phyloP scores from a whole-genome alignment of 2,888 invertebrate species.

The Rotaria socialis region DNA sequence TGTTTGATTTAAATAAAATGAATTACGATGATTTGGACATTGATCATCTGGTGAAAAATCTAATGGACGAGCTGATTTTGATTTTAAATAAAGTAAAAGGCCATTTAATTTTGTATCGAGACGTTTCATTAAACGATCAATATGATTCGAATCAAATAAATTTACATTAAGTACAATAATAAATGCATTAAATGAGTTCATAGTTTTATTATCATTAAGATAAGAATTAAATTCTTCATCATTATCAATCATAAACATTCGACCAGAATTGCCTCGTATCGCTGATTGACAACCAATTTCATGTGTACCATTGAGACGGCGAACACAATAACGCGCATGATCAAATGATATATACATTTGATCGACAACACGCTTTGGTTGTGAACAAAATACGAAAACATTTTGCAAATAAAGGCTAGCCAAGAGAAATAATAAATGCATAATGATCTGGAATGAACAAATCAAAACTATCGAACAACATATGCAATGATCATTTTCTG shows the following conservation, averaged over 20 bases:
- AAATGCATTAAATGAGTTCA: neutral
- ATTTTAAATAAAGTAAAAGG: conserved; percentile 6
- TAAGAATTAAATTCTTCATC: neutral
- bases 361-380: neutral
- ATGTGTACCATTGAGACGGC: conserved; percentile 39
- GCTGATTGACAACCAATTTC: conserved; percentile 14
- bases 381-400: neutral
- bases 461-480: neutral
- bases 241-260: conserved; percentile 30
- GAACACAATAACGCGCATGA: conserved; percentile 24
- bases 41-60: neutral
- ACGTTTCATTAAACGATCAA: neutral
- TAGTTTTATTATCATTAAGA: neutral
- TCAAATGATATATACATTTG: neutral
- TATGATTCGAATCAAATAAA: neutral
- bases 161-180: neutral
- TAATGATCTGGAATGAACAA: neutral
- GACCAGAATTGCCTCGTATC: conserved; percentile 4
- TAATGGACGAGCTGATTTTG: neutral
- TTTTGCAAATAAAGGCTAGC: neutral
- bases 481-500: too few species aligned
- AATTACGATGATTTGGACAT: conserved; percentile 8
- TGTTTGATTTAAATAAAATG: conserved; percentile 18
- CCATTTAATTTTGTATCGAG: neutral
- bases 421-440: neutral